Conservation (phyloP, 2,888 invertebrate genomes). For the Antitype chi region DNA sequence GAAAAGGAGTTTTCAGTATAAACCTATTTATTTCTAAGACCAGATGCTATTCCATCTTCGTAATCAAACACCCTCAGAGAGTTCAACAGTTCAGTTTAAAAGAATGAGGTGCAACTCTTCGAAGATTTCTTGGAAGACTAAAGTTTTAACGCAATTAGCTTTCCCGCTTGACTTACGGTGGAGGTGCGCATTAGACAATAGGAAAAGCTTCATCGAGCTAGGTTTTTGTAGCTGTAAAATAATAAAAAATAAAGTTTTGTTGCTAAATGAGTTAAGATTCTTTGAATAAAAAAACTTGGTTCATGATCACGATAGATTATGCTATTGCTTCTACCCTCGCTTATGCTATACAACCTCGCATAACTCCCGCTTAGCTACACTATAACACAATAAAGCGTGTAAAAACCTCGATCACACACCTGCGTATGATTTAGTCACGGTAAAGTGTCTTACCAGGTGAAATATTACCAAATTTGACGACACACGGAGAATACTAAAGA, state of each 20-base stretch:
- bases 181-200: background rate
- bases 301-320: no score
- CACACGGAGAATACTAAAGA: slow-evolving; percentile 79
- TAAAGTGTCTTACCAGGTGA: slow-evolving; percentile 81
- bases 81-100: slow-evolving; percentile 10
- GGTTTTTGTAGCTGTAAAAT: background rate
- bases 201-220: background rate
- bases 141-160: slow-evolving; percentile 55
- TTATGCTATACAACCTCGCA: background rate
- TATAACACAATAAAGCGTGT: no score
- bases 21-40: slow-evolving; percentile 15
- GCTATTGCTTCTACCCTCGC: background rate
- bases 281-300: background rate
- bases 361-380: slow-evolving; percentile 44
- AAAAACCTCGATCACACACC: slow-evolving; percentile 56
- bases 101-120: slow-evolving; percentile 16
- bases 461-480: slow-evolving; percentile 81
- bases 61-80: slow-evolving; percentile 32
- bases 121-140: background rate
- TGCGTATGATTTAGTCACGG: slow-evolving; percentile 81
- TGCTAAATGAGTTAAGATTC: background rate
- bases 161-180: slow-evolving; percentile 29
- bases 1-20: background rate
- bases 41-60: background rate
- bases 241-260: background rate